Percentiles rank a stretch among this genome's conserved stretches.
phyloP scores from a whole-genome alignment of 2,113 vertebrate genomes.

The Leptodactylus fuscus region DNA sequence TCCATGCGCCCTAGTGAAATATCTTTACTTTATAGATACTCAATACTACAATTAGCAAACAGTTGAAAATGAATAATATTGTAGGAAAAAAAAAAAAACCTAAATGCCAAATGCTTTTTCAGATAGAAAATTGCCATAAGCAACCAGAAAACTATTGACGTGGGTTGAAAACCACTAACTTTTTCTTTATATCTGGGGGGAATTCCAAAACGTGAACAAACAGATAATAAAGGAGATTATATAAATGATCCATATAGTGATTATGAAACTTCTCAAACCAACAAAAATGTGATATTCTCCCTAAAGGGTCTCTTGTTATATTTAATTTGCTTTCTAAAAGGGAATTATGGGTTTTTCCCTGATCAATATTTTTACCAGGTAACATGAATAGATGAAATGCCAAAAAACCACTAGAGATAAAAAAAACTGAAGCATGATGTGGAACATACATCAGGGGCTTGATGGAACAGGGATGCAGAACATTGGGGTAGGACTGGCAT shows the following conservation, averaged over 20 bases:
- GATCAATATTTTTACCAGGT: background rate
- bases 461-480: background rate
- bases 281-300: background rate
- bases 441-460: too few species aligned
- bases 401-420: background rate
- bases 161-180: slow-evolving; percentile 33
- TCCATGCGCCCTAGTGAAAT: too few species aligned
- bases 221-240: slow-evolving; percentile 19
- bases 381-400: background rate
- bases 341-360: background rate
- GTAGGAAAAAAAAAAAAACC: background rate
- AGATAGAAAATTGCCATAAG: slow-evolving; percentile 8
- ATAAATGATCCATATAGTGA: background rate
- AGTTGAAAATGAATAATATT: background rate
- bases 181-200: slow-evolving; percentile 21
- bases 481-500: background rate
- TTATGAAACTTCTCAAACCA: background rate
- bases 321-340: background rate
- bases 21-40: background rate
- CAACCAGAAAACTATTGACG: slow-evolving; percentile 19
- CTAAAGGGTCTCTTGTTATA: background rate
- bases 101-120: slow-evolving; percentile 17
- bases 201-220: slow-evolving; percentile 46
- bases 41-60: background rate
- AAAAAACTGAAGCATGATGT: background rate